Evolutionary conservation across 2,888 invertebrate genomes (phyloP).

Genomic region (Tipula helvola): DNA sequence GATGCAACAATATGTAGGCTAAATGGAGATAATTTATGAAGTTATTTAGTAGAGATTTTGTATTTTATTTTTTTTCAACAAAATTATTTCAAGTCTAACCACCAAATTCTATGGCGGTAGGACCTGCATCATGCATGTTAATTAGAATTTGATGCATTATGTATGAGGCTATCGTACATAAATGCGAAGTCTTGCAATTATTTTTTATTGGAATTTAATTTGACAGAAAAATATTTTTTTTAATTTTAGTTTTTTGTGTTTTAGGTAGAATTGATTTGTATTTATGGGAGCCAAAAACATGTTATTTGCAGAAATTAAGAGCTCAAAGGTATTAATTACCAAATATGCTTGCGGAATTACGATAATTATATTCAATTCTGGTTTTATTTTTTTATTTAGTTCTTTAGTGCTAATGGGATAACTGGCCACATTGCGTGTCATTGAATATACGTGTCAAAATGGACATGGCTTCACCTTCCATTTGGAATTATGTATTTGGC

Average conservation of each 20-base stretch:
- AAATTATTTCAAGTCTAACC: background rate
- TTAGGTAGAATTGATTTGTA: background rate
- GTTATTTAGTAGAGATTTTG: background rate
- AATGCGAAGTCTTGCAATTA: background rate
- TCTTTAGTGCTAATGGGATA: background rate
- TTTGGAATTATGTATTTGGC: too few species aligned
- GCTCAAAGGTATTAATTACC: background rate
- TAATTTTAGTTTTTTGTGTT: background rate
- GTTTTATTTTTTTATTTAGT: background rate
- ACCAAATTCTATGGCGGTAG: background rate
- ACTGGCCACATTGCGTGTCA: background rate
- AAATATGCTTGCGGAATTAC: background rate
- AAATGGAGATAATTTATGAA: background rate
- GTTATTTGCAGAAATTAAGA: background rate
- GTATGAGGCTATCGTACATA: background rate
- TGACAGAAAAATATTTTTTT: background rate
- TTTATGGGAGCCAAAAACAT: background rate
- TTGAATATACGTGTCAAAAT: background rate
- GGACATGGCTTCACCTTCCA: background rate
- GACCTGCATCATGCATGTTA: background rate
- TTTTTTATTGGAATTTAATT: background rate
- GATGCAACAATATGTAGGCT: background rate
- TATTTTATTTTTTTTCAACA: background rate
- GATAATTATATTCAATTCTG: background rate
- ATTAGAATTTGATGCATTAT: background rate